Evolutionary conservation across 1,140 invertebrate species (phyloP), one percentile per base, ranked within the genome.

Genomic region (Solen grandis): DNA sequence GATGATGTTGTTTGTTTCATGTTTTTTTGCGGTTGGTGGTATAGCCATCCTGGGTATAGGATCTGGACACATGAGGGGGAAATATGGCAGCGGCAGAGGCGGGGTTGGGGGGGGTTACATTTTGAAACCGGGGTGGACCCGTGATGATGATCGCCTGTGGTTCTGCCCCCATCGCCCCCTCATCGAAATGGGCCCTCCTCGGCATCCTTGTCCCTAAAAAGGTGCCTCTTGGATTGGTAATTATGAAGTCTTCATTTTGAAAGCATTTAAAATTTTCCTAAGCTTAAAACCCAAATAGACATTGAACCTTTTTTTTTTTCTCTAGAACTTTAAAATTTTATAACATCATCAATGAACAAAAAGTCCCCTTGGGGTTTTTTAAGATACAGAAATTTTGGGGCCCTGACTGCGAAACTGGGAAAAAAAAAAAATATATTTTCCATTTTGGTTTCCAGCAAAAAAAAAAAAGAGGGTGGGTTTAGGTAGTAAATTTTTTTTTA

Each of bases 41-140:
- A 50, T 88, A 38, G 81, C 82, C 33, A 85, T 86, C 27, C 70
- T 90, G 35, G 85, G 73, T 14, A 86, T 90, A 27, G 88, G 88
- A 86, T 90, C n/a, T 88, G 85, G 85, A 88, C 88, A n/a, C 83
- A 86, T 66, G 85, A 88, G 54, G 84, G 82, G 22, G 86, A 90
- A 54, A 88, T 88, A 81, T 87, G 88, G 2, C 87, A 84, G 69
- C 87, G 82, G 38, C 84, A 86, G 50, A 36, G 88, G 29, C 87
- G 87, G 1, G 79, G 68, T 29, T 83, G 88, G 13, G 84, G 88
- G 29, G 82, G 82, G 29, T 85, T 84, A 0, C 72, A 81, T 14
- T 77, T 90, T n/a, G n/a, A 66, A 88, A 88, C 70, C 81, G 79
- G 46, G 84, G 87, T 16, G 88, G 88, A 55, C 88, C 88, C 0